phyloP scores from a whole-genome alignment of 2,113 vertebrate genomes.

The Hemicordylus capensis region DNA sequence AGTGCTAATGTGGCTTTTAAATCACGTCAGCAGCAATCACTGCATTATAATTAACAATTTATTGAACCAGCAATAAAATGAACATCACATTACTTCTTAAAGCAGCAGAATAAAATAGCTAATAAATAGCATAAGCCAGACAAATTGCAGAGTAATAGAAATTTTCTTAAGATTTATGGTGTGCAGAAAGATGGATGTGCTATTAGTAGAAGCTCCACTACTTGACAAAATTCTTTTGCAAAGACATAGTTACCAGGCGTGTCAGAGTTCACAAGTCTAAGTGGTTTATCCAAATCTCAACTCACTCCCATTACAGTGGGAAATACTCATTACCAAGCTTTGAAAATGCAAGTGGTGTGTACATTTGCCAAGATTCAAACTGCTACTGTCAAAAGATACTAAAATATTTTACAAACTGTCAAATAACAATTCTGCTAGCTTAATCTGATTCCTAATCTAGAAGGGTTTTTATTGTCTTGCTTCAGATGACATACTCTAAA shows the following conservation, averaged over 20 bases:
- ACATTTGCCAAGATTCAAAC: constrained; percentile 81
- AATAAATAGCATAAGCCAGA: constrained; percentile 91
- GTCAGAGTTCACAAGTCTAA: constrained; percentile 86
- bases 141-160: constrained; percentile 92
- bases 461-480: not conserved
- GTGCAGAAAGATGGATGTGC: constrained; percentile 88
- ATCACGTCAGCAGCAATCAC: constrained; percentile 90
- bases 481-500: constrained; percentile 3
- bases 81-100: constrained; percentile 91
- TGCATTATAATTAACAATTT: constrained; percentile 93
- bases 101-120: constrained; percentile 90
- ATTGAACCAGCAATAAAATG: constrained; percentile 92
- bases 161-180: constrained; percentile 89
- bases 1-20: constrained; percentile 90
- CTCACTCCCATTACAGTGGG: constrained; percentile 79
- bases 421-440: constrained; percentile 82
- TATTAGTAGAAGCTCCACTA: constrained; percentile 85
- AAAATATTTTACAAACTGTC: constrained; percentile 86
- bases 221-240: constrained; percentile 84
- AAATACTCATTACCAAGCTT: constrained; percentile 81
- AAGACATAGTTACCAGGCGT: constrained; percentile 83
- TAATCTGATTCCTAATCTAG: constrained; percentile 74
- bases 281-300: constrained; percentile 84
- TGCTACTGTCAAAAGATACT: constrained; percentile 83
- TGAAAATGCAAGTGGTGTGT: constrained; percentile 75